These are phyloP conservation scores for Papilio gigon DNA, from an alignment of 2,888 invertebrate genomes.

Conservation along the genomic window DNA sequence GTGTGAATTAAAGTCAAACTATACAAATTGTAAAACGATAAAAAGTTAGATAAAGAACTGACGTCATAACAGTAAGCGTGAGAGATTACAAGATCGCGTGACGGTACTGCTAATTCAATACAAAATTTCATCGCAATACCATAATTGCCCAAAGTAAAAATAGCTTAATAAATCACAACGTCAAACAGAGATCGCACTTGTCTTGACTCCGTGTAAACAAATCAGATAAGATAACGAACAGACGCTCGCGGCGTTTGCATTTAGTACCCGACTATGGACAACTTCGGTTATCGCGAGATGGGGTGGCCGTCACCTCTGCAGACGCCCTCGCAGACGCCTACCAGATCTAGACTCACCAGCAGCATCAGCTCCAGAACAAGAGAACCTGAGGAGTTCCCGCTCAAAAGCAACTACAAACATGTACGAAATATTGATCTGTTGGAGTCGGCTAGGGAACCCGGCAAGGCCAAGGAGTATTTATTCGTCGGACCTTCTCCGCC, in stretches of 20 bases:
- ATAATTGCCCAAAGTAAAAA: constrained; percentile 65
- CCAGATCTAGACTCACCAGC: constrained; percentile 62
- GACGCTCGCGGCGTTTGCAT: constrained; percentile 53
- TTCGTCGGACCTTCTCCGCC: constrained; percentile 91
- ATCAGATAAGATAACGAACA: constrained; percentile 71
- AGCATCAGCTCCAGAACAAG: constrained; percentile 74
- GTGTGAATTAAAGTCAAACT: background rate
- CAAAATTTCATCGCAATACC: constrained; percentile 40
- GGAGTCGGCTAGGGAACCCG: constrained; percentile 82
- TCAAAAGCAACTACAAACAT: constrained; percentile 73
- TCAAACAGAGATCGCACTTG: constrained; percentile 63
- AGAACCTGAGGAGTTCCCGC: constrained; percentile 82
- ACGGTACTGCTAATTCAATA: constrained; percentile 21
- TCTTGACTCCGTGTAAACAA: constrained; percentile 61
- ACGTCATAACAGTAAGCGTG: background rate
- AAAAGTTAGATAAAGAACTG: background rate
- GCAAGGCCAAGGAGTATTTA: constrained; percentile 86
- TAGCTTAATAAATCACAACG: constrained; percentile 71
- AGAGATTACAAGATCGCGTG: background rate
- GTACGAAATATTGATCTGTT: constrained; percentile 78
- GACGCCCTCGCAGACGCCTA: constrained; percentile 61
- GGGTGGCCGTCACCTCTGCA: constrained; percentile 75
- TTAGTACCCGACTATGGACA: constrained; percentile 79
- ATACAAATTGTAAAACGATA: constrained; percentile 5
- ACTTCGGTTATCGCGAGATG: constrained; percentile 85